These are phyloP conservation scores for Rynchops niger DNA, from an alignment of 2,113 vertebrate genomes.

Conservation along the genomic window DNA sequence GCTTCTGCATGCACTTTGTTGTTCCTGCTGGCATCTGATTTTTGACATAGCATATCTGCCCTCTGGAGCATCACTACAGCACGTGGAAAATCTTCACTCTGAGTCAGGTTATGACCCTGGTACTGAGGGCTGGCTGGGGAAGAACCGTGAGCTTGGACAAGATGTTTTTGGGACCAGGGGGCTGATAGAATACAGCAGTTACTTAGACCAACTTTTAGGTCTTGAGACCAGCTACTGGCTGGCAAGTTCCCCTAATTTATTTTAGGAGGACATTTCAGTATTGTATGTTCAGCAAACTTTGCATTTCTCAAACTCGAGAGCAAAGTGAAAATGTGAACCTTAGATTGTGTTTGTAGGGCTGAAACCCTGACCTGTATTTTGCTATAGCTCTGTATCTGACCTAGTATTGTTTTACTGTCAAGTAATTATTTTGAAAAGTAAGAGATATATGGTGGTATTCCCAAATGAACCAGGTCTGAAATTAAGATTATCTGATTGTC, in stretches of 20 bases:
- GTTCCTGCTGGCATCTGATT: not conserved
- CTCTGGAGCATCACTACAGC: not conserved
- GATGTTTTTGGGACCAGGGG: not conserved
- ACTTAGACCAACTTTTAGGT: not conserved
- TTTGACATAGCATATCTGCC: not conserved
- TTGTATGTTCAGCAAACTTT: not conserved
- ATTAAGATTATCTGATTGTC: not conserved
- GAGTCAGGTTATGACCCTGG: not conserved
- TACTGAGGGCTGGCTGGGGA: not conserved
- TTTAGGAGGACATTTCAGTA: not conserved
- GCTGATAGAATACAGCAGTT: not conserved
- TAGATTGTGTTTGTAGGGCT: not conserved
- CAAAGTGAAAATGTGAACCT: not conserved
- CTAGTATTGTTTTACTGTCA: not conserved
- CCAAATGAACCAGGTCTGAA: not conserved
- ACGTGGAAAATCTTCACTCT: not conserved
- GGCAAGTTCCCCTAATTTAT: not conserved
- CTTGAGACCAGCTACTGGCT: not conserved
- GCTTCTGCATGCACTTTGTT: not conserved
- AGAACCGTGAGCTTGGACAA: not conserved
- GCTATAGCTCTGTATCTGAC: not conserved
- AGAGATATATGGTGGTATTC: not conserved
- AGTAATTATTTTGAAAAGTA: not conserved
- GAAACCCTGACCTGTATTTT: not conserved
- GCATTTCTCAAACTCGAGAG: not conserved